phyloP scores from a whole-genome alignment of 2,888 invertebrate genomes.

The Pyrocoelia pectoralis region DNA sequence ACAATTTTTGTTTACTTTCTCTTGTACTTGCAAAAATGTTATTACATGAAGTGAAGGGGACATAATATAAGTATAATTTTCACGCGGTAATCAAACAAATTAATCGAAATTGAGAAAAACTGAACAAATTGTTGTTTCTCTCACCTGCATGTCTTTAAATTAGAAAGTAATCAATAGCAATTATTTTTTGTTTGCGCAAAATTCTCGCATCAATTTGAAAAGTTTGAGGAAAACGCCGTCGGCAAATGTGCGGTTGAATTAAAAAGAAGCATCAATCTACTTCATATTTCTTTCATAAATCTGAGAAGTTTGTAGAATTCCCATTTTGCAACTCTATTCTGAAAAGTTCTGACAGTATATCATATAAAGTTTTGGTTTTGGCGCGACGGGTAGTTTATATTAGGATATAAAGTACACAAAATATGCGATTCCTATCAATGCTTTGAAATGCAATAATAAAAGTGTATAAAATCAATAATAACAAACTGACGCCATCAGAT shows the following conservation, averaged over 20 bases:
- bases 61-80: no score
- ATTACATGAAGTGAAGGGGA: no score
- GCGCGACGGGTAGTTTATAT: conserved; percentile 13
- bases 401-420: conserved; percentile 25
- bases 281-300: conserved; percentile 23
- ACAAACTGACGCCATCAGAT: conserved; percentile 41
- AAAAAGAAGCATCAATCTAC: conserved; percentile 16
- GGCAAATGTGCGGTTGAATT: background rate
- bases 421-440: conserved; percentile 30
- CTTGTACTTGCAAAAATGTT: no score
- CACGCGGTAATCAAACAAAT: no score
- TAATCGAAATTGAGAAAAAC: background rate
- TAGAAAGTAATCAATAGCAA: background rate
- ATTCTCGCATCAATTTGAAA: no score
- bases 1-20: no score
- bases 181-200: background rate
- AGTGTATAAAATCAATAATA: conserved; percentile 40
- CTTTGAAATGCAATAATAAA: conserved; percentile 31
- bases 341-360: conserved; percentile 27
- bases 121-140: background rate
- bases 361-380: conserved; percentile 21
- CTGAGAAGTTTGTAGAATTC: conserved; percentile 24
- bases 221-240: background rate
- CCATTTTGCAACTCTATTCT: conserved; percentile 28
- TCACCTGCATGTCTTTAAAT: background rate